phyloP scores from a whole-genome alignment of 2,113 vertebrate genomes.

The Caretta caretta region DNA sequence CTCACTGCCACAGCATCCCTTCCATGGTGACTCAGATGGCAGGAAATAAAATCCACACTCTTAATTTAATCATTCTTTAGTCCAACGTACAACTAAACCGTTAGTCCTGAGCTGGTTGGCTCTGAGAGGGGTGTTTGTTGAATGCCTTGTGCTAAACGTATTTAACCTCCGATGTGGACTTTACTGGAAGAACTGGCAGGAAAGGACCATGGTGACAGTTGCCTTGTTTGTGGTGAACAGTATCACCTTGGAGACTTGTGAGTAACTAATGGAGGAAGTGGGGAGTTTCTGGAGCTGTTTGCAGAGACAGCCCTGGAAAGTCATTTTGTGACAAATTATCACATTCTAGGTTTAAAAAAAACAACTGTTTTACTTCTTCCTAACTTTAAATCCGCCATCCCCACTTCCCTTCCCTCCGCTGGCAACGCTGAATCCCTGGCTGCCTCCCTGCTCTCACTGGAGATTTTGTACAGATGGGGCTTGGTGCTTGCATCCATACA shows the following conservation, averaged over 20 bases:
- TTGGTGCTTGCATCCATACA: background rate
- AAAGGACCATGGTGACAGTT: accelerated
- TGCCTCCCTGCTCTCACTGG: background rate
- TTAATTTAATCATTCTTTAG: background rate
- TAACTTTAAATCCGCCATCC: background rate
- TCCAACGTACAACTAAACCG: background rate
- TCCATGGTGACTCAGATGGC: constrained; percentile 12
- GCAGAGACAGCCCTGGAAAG: background rate
- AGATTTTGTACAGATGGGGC: background rate
- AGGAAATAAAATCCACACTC: constrained; percentile 28
- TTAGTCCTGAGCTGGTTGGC: background rate
- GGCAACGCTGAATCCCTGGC: background rate
- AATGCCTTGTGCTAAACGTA: background rate
- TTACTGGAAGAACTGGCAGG: background rate
- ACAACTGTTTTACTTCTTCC: background rate
- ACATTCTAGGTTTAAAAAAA: background rate
- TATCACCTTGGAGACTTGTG: accelerated
- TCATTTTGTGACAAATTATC: background rate
- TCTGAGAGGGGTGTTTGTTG: background rate
- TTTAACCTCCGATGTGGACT: background rate
- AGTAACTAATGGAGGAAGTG: accelerated
- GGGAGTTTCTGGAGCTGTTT: too few species aligned
- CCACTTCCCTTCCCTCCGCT: accelerated
- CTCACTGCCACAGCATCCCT: background rate
- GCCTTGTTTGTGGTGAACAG: accelerated